Evolutionary conservation across 2,888 invertebrate genomes (phyloP).

Genomic region (Eupithecia subumbrata): DNA sequence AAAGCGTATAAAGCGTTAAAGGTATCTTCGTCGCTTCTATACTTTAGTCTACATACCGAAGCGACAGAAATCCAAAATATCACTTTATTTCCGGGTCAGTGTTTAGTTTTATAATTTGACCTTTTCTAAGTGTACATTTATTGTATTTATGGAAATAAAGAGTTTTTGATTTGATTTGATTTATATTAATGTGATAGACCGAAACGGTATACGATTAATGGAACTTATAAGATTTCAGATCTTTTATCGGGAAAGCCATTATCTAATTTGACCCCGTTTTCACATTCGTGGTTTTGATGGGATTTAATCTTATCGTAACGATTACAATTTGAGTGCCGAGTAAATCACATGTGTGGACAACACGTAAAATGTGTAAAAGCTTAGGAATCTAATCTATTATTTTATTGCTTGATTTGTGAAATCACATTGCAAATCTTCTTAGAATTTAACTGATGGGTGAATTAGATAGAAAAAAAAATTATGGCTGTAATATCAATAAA

Average conservation of each 20-base stretch:
- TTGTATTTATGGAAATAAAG: no score
- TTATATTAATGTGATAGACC: neutral
- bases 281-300: neutral
- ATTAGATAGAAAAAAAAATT: neutral
- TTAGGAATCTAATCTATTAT: neutral
- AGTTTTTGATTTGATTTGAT: no score
- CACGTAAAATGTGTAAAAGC: neutral
- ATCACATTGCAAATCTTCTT: neutral
- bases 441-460: neutral
- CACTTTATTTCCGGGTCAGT: no score
- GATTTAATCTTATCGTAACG: slow-evolving; percentile 2
- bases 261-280: neutral
- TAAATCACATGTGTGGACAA: neutral
- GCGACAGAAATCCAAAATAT: no score
- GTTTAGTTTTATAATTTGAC: no score
- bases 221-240: neutral
- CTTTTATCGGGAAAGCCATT: neutral
- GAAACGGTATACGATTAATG: neutral
- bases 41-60: no score
- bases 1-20: neutral
- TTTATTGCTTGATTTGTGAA: neutral
- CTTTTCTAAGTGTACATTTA: no score
- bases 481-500: slow-evolving; percentile 1
- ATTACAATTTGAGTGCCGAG: neutral
- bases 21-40: no score